A percentile compares a stretch with the other conserved stretches of the same genome.
Conservation (phyloP, 2,888 invertebrate genomes). For the Odontocerum albicorne region DNA sequence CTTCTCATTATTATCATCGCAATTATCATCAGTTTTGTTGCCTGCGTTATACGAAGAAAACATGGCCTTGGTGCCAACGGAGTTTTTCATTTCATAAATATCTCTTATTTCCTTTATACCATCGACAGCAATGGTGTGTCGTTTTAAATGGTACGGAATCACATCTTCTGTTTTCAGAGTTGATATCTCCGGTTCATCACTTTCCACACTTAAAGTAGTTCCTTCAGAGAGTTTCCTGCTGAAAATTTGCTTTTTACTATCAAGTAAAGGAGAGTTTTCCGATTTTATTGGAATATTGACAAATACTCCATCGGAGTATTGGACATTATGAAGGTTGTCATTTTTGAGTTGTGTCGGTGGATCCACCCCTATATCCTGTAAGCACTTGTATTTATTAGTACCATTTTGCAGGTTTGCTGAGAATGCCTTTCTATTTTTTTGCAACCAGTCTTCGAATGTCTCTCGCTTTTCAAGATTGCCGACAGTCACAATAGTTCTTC, state of each 20-base stretch:
- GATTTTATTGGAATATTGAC: constrained; percentile 42
- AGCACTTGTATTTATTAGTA: constrained; percentile 21
- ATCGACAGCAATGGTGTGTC: constrained; percentile 62
- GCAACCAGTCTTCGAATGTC: constrained; percentile 52
- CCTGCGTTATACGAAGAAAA: constrained; percentile 4
- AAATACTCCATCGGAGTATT: not conserved
- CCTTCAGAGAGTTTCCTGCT: constrained; percentile 19
- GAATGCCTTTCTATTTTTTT: constrained; percentile 44
- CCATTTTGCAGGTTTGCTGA: constrained; percentile 42
- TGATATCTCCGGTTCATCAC: not conserved
- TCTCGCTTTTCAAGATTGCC: constrained; percentile 41
- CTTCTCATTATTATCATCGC: constrained; percentile 48
- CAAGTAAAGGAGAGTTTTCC: constrained; percentile 36
- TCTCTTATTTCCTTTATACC: constrained; percentile 54
- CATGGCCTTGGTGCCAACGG: constrained; percentile 10
- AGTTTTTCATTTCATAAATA: constrained; percentile 20
- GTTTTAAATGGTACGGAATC: constrained; percentile 43
- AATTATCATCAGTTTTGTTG: constrained; percentile 10
- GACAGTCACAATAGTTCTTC: constrained; percentile 1
- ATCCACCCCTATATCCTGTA: constrained; percentile 8
- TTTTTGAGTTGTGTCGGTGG: not conserved
- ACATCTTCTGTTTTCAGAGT: constrained; percentile 33
- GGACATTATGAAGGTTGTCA: constrained; percentile 2
- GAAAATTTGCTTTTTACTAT: constrained; percentile 12
- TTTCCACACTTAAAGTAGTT: constrained; percentile 15